phyloP scores from a whole-genome alignment of 2,888 invertebrate species.

The Troglohyphantes excavatus region DNA sequence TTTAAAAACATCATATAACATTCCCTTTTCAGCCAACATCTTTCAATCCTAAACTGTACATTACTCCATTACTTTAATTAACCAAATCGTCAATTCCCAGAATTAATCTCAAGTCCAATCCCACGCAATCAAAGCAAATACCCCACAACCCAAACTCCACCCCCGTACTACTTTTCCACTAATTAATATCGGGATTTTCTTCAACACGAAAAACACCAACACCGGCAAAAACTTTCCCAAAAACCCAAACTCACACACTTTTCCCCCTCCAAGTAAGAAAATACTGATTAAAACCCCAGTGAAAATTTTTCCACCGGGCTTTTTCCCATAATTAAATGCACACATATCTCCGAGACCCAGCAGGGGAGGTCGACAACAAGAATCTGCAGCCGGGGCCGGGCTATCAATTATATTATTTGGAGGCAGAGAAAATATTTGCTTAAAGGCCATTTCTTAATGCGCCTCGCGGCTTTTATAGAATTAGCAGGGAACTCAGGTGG shows the following conservation, averaged over 20 bases:
- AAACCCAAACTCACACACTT: not conserved
- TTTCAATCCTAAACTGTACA: not conserved
- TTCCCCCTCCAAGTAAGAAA: conserved; percentile 37
- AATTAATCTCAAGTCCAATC: not conserved
- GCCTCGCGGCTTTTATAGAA: conserved; percentile 73
- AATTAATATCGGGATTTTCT: conserved; percentile 36
- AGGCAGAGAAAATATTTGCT: conserved; percentile 74
- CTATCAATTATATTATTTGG: conserved; percentile 75
- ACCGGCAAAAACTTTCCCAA: not conserved
- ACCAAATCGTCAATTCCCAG: not conserved
- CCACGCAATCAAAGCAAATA: not conserved
- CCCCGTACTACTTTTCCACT: not conserved
- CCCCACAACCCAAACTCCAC: not conserved
- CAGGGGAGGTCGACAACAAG: not conserved
- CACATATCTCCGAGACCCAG: not conserved
- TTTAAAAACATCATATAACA: conserved; percentile 1
- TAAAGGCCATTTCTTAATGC: conserved; percentile 78
- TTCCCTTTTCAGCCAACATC: not conserved
- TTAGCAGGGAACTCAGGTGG: conserved; percentile 69
- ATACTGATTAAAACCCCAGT: conserved; percentile 56
- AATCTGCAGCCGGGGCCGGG: conserved; percentile 1
- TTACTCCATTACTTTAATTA: not conserved
- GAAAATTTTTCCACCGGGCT: conserved; percentile 21
- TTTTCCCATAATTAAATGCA: conserved; percentile 70
- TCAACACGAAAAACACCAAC: conserved; percentile 17